Percentiles rank a stretch among this genome's conserved stretches.
Evolutionary conservation across 1,140 invertebrate species (phyloP).

Genomic region (Panulirus ornatus): DNA sequence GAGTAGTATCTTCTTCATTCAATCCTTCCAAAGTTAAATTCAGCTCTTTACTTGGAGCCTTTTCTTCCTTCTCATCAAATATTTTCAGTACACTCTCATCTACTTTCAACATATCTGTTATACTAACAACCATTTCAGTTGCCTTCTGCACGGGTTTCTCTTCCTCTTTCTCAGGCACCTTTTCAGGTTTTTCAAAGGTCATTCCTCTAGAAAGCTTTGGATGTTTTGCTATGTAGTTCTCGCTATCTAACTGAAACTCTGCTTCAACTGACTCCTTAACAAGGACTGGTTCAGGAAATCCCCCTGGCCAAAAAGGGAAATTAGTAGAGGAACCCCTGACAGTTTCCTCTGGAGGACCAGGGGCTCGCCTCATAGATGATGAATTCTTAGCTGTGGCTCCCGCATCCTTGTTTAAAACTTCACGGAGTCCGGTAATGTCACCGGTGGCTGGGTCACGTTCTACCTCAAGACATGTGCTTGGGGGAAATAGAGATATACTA

Average conservation of each 20-base stretch:
- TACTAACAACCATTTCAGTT: constrained; percentile 49
- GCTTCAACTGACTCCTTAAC: constrained; percentile 72
- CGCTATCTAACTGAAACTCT: constrained; percentile 64
- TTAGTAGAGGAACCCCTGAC: constrained; percentile 85
- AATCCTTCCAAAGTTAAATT: constrained; percentile 50
- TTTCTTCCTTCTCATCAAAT: constrained; percentile 58
- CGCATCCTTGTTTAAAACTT: constrained; percentile 82
- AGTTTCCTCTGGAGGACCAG: constrained; percentile 81
- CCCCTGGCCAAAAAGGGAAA: constrained; percentile 89
- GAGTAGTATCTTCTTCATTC: constrained; percentile 66
- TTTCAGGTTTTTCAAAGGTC: constrained; percentile 76
- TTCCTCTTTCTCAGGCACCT: constrained; percentile 77
- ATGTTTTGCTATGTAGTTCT: constrained; percentile 64
- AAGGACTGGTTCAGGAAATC: constrained; percentile 82
- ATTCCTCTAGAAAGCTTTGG: constrained; percentile 74
- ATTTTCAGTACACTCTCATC: constrained; percentile 69
- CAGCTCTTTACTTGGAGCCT: background rate
- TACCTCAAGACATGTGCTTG: constrained; percentile 80
- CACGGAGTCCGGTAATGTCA: constrained; percentile 84
- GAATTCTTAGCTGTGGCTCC: constrained; percentile 86
- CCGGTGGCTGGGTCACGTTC: constrained; percentile 86
- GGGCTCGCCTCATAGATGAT: constrained; percentile 83
- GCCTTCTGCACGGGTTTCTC: constrained; percentile 52
- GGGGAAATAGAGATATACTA: constrained; percentile 79
- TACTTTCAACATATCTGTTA: constrained; percentile 69